A percentile compares a stretch with the other conserved stretches of the same genome.
These are phyloP conservation scores for Heliconius melpomene DNA, from an alignment of 1,140 invertebrate species.

Conservation along the genomic window DNA sequence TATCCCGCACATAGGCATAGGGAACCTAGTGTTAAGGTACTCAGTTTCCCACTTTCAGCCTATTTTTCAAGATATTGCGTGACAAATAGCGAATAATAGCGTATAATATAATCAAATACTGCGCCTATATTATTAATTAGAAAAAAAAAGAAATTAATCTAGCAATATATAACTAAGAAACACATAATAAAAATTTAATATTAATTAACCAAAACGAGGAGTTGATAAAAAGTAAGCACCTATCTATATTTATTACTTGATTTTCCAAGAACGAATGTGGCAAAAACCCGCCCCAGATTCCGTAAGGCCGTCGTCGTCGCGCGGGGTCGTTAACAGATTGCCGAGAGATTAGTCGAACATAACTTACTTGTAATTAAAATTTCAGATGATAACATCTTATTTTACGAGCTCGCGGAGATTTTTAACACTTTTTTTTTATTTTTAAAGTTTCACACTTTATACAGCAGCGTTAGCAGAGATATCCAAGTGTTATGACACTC, in stretches of 20 bases:
- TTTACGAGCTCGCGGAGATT: neutral
- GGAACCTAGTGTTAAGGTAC: neutral
- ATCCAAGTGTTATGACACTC: no score
- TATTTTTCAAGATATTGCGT: no score
- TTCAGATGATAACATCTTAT: neutral
- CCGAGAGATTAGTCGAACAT: neutral
- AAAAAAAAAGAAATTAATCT: neutral
- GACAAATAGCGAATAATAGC: no score
- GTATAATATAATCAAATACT: no score
- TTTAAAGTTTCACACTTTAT: no score
- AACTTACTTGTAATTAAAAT: conserved; percentile 11
- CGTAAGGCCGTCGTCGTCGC: neutral
- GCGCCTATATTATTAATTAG: no score
- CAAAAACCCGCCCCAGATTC: neutral
- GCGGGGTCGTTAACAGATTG: neutral
- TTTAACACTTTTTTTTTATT: neutral
- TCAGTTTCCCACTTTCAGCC: no score
- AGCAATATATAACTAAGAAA: neutral
- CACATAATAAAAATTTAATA: neutral
- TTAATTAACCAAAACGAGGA: neutral
- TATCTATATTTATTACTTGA: neutral
- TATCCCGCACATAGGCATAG: no score
- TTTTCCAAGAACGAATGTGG: neutral
- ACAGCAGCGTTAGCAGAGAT: no score
- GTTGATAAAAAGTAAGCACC: neutral